Conservation (phyloP, 1,140 invertebrate genomes). For the Metopolophium dirhodum region DNA sequence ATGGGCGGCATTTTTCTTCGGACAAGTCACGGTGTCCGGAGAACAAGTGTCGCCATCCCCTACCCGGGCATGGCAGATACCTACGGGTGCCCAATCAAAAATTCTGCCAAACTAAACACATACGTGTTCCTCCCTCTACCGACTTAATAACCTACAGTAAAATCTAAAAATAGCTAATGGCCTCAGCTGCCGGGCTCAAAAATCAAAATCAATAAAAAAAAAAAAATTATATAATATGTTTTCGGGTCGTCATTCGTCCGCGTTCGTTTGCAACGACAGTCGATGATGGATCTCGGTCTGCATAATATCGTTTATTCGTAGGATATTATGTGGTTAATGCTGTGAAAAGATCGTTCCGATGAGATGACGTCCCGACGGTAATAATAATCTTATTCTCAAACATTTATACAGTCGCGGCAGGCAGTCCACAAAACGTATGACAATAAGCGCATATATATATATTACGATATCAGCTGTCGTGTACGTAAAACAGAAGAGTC, state of each 20-base stretch:
- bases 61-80: too few relatives aligned
- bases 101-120: too few relatives aligned
- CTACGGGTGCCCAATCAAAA: too few relatives aligned
- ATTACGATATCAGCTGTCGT: neutral
- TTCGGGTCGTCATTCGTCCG: neutral
- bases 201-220: too few relatives aligned
- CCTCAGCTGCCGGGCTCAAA: too few relatives aligned
- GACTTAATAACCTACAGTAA: too few relatives aligned
- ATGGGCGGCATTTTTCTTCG: too few relatives aligned
- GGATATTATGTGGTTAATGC: neutral
- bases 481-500: neutral
- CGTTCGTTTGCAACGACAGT: neutral
- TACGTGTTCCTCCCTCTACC: too few relatives aligned
- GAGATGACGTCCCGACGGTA: neutral
- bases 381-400: slow-evolving; percentile 8
- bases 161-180: too few relatives aligned
- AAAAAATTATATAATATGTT: too few relatives aligned
- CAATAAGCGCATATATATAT: neutral
- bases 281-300: neutral
- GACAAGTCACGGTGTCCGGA: too few relatives aligned
- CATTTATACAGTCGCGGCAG: neutral
- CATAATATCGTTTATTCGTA: neutral
- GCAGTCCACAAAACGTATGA: neutral
- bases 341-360: neutral
- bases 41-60: too few relatives aligned